Percentiles rank a stretch among this genome's conserved stretches.
Conservation (phyloP, 2,113 vertebrate species). For the Bothrops jararaca region DNA sequence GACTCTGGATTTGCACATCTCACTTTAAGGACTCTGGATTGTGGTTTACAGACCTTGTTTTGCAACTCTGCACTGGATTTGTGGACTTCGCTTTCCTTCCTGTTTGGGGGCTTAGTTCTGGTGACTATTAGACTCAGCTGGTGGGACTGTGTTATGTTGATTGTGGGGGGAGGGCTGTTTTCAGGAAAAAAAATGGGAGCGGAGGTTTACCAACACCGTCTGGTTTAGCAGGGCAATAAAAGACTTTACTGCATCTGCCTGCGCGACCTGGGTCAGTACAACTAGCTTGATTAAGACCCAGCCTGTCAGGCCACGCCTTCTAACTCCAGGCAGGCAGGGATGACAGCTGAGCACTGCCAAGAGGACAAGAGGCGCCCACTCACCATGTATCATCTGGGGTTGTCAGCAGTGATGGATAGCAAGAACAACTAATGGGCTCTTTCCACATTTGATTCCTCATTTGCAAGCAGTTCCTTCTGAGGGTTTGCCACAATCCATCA, state of each 20-base stretch:
- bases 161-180: too few species aligned
- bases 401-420: accelerated
- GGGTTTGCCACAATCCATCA: constrained; percentile 18
- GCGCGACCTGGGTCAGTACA: not conserved
- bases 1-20: too few species aligned
- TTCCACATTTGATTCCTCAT: accelerated
- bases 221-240: not conserved
- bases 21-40: too few species aligned
- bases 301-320: not conserved
- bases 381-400: not conserved
- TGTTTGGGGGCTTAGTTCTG: too few species aligned
- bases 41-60: too few species aligned
- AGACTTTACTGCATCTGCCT: not conserved
- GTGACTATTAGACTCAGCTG: too few species aligned
- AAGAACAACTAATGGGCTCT: constrained; percentile 2
- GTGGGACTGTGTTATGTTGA: too few species aligned
- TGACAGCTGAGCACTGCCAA: not conserved
- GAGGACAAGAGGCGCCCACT: not conserved
- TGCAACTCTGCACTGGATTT: too few species aligned
- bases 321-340: not conserved
- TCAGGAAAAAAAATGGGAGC: too few species aligned
- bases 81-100: too few species aligned
- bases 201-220: too few species aligned
- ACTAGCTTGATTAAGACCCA: not conserved
- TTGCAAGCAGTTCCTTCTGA: constrained; percentile 6